Evolutionary conservation across 2,797 vertebrate species (phyloP).

Genomic region (Sebastes nivosus): DNA sequence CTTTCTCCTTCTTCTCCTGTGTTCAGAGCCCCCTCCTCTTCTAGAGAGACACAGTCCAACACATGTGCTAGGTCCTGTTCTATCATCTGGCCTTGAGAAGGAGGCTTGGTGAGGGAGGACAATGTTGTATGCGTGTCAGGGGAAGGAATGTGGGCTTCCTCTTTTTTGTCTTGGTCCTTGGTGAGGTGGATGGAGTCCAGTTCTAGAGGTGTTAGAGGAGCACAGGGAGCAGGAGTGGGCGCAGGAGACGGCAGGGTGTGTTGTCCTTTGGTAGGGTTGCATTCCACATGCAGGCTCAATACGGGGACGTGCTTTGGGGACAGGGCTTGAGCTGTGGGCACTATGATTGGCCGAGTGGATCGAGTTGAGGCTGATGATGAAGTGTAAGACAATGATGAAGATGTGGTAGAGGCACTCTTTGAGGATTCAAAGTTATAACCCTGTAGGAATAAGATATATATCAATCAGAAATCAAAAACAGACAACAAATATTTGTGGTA

Average conservation of each 20-base stretch:
- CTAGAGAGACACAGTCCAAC: constrained; percentile 86
- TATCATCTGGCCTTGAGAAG: constrained; percentile 64
- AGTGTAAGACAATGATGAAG: constrained; percentile 48
- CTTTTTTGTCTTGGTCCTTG: constrained; percentile 76
- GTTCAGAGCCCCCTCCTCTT: constrained; percentile 73
- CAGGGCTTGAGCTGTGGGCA: constrained; percentile 88
- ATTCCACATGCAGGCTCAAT: constrained; percentile 54
- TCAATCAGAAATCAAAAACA: neutral
- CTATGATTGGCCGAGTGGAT: constrained; percentile 85
- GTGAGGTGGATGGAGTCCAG: constrained; percentile 75
- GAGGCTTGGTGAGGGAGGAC: constrained; percentile 61
- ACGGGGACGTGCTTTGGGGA: constrained; percentile 62
- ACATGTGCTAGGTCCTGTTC: constrained; percentile 87
- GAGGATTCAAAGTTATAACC: constrained; percentile 86
- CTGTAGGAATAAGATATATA: constrained; percentile 72
- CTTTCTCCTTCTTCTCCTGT: constrained; percentile 44
- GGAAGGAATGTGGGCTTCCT: constrained; percentile 62
- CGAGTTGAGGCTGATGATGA: constrained; percentile 69
- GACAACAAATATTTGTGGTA: neutral
- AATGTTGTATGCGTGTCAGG: constrained; percentile 56
- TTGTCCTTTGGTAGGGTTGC: constrained; percentile 59
- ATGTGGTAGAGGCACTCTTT: constrained; percentile 78
- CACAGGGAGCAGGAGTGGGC: constrained; percentile 61
- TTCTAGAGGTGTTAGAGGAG: constrained; percentile 65
- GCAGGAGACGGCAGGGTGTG: constrained; percentile 39